Conservation (phyloP, 2,888 invertebrate genomes). For the Rhogogaster chlorosoma region DNA sequence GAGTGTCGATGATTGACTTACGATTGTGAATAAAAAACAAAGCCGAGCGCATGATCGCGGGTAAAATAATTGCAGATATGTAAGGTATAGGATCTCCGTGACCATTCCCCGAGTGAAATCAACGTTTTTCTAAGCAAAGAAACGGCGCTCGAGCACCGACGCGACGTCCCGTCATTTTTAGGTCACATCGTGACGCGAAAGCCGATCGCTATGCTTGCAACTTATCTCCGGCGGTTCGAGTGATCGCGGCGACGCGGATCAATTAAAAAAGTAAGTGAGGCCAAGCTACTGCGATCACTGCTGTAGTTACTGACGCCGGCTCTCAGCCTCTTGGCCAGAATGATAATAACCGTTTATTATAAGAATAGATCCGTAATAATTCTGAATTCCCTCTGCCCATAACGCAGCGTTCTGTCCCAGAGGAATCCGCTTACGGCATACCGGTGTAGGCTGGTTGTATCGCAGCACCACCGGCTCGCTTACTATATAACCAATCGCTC, state of each 20-base stretch:
- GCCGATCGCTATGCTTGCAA: constrained; percentile 69
- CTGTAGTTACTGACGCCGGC: background rate
- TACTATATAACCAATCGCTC: constrained; percentile 59
- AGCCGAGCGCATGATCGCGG: background rate
- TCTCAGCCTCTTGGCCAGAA: constrained; percentile 14
- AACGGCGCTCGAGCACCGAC: constrained; percentile 56
- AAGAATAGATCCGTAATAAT: constrained; percentile 49
- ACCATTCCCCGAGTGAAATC: constrained; percentile 75
- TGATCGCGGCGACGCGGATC: constrained; percentile 56
- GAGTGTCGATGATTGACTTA: constrained; percentile 15
- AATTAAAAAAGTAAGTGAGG: constrained; percentile 37
- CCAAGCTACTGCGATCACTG: background rate
- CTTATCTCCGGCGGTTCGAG: constrained; percentile 55
- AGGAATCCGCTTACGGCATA: constrained; percentile 63
- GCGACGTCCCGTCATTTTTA: constrained; percentile 67
- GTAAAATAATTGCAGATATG: constrained; percentile 44
- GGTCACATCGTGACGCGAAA: constrained; percentile 76
- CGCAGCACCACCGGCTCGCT: constrained; percentile 59
- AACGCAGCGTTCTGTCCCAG: constrained; percentile 48
- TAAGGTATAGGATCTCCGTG: constrained; percentile 58
- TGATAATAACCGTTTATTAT: constrained; percentile 43
- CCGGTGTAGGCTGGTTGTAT: constrained; percentile 50
- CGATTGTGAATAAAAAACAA: constrained; percentile 18
- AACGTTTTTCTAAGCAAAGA: constrained; percentile 71
- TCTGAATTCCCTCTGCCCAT: constrained; percentile 42